Percentiles rank a stretch among this genome's conserved stretches.
These are phyloP conservation scores for Dione vanillae DNA, from an alignment of 2,888 invertebrate species.

Conservation along the genomic window DNA sequence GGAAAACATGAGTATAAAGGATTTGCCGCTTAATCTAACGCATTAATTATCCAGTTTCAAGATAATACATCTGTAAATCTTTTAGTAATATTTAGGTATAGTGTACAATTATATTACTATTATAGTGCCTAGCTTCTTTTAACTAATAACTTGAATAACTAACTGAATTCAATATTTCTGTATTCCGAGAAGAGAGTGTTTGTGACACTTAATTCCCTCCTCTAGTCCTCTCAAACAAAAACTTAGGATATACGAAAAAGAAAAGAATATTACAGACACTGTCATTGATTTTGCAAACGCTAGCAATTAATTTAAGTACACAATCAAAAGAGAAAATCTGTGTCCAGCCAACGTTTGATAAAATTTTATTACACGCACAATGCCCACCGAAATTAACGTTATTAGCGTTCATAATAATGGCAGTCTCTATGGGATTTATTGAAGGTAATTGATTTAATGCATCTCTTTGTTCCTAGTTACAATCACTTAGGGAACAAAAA, in stretches of 20 bases:
- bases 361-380: constrained; percentile 71
- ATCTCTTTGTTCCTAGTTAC: constrained; percentile 65
- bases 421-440: constrained; percentile 61
- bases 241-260: not conserved
- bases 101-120: no score
- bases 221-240: not conserved
- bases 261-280: not conserved
- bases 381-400: constrained; percentile 70
- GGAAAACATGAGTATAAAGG: constrained; percentile 63
- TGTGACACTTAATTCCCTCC: no score
- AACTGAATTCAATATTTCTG: no score
- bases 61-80: constrained; percentile 16
- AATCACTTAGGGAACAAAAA: constrained; percentile 49
- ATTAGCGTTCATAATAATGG: constrained; percentile 70
- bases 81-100: not conserved
- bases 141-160: no score
- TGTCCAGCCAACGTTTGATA: constrained; percentile 64
- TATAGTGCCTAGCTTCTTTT: no score
- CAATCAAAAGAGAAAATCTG: constrained; percentile 58
- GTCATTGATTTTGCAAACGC: constrained; percentile 16
- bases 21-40: constrained; percentile 62
- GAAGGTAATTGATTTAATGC: constrained; percentile 76
- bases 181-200: no score
- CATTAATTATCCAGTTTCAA: constrained; percentile 39
- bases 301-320: constrained; percentile 51